These are phyloP conservation scores for Hermetia illucens DNA, from an alignment of 1,140 invertebrate genomes.

Conservation along the genomic window DNA sequence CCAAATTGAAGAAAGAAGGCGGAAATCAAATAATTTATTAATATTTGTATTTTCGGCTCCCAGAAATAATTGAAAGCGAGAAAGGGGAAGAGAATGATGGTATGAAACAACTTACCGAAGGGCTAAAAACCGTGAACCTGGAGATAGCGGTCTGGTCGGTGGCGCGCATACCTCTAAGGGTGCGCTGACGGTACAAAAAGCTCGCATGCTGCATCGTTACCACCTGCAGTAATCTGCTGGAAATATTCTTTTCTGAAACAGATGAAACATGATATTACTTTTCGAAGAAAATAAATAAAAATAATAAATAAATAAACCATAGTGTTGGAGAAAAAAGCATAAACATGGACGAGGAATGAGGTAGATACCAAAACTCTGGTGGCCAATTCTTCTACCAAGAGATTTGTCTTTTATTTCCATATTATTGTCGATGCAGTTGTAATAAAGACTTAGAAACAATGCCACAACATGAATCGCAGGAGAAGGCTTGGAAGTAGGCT, in stretches of 20 bases:
- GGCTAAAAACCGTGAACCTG: slow-evolving; percentile 30
- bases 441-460: too few relatives aligned
- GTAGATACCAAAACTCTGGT: too few relatives aligned
- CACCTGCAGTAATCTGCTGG: slow-evolving; percentile 23
- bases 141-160: slow-evolving; percentile 31
- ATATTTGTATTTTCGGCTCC: neutral
- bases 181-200: slow-evolving; percentile 33
- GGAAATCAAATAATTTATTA: neutral
- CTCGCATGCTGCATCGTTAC: slow-evolving; percentile 34
- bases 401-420: too few relatives aligned
- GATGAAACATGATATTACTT: too few relatives aligned
- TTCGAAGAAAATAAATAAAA: too few relatives aligned
- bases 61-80: neutral
- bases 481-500: too few relatives aligned
- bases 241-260: slow-evolving; percentile 21
- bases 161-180: slow-evolving; percentile 33
- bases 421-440: too few relatives aligned
- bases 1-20: neutral
- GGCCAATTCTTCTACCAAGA: too few relatives aligned
- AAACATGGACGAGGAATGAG: too few relatives aligned
- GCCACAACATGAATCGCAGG: too few relatives aligned
- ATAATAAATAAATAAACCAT: too few relatives aligned
- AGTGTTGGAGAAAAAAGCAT: too few relatives aligned
- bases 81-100: neutral
- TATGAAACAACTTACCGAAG: slow-evolving; percentile 18